Base-by-base conservation (phyloP, 2,888 invertebrate species). In the Proisotoma minuta region DNA sequence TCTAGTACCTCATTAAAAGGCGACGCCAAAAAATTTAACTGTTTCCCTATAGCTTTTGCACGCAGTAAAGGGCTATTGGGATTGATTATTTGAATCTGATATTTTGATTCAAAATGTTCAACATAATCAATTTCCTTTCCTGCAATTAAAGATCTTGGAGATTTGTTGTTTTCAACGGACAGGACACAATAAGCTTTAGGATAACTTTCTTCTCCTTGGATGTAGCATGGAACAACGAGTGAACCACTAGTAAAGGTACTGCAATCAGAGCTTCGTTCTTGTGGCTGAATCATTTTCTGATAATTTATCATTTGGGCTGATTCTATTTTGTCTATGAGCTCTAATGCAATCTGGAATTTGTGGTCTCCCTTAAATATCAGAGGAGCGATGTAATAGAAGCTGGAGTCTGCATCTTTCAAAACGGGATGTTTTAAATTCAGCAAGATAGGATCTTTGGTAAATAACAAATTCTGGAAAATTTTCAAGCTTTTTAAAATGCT, bases 111-210 rank as follows among this genome's bases (percentile, higher is more conserved):
- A 75, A 87, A 93, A 76, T 97, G 97, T 15, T 87, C 82, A 4
- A 81, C 83, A 75, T 86, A 98, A 0, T 85, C 84, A 1, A 83
- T 80, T 0, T 79, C 77, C 1, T 82, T 82, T 0, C 26, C n/a
- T 10, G 34, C 87, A 76, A 93, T 91, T 2, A 75, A 69, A 20
- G 87, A 87, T 3, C 77, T 57, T 0, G 91, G 87, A 3, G 81
- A 85, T 75, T 85, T 76, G 69, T 88, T 82, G 10, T 83, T 79
- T 47, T 85, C 82, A 4, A 91, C 84, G 74, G 84, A 81, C 0
- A 87, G 84, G 0, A 91, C 89, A 24, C 90, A 78, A 75, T 88
- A n/a, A n/a, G n/a, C n/a, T n/a, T n/a, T n/a, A n/a, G n/a, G n/a
- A n/a, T n/a, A n/a, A n/a, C n/a, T n/a, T n/a, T n/a, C n/a, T n/a